These are phyloP conservation scores for Lumbricus terrestris DNA, from an alignment of 2,888 invertebrate genomes.

Conservation along the genomic window DNA sequence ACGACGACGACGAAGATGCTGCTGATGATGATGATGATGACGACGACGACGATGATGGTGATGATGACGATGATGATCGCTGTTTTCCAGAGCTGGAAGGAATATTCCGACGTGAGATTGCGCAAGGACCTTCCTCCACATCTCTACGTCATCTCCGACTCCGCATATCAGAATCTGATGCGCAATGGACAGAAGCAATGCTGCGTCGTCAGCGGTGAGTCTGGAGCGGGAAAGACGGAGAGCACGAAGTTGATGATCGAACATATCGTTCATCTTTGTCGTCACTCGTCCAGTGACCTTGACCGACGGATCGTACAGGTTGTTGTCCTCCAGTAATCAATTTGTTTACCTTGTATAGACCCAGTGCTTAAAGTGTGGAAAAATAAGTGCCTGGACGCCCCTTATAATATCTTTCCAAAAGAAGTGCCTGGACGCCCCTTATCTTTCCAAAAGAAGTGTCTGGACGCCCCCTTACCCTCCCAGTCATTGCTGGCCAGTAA, in stretches of 20 bases:
- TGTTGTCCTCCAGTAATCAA: too few species aligned
- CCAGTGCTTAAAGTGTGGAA: too few species aligned
- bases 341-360: neutral
- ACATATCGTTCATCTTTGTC: conserved; percentile 42
- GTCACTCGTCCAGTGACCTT: conserved; percentile 26
- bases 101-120: conserved; percentile 36
- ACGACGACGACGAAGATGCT: too few species aligned
- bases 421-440: too few species aligned
- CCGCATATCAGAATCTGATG: conserved; percentile 45
- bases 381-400: too few species aligned
- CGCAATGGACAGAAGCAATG: conserved; percentile 46
- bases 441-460: too few species aligned
- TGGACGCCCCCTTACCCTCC: too few species aligned
- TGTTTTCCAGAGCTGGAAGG: conserved; percentile 24
- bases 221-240: conserved; percentile 52
- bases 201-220: conserved; percentile 56
- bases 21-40: too few species aligned
- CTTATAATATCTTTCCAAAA: too few species aligned
- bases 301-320: conserved; percentile 9
- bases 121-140: conserved; percentile 46
- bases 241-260: conserved; percentile 44
- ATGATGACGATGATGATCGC: conserved; percentile 5
- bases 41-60: too few species aligned
- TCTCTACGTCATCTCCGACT: conserved; percentile 51
- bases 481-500: too few species aligned